phyloP scores from a whole-genome alignment of 1,140 invertebrate species.

The Drosophila subobscura region DNA sequence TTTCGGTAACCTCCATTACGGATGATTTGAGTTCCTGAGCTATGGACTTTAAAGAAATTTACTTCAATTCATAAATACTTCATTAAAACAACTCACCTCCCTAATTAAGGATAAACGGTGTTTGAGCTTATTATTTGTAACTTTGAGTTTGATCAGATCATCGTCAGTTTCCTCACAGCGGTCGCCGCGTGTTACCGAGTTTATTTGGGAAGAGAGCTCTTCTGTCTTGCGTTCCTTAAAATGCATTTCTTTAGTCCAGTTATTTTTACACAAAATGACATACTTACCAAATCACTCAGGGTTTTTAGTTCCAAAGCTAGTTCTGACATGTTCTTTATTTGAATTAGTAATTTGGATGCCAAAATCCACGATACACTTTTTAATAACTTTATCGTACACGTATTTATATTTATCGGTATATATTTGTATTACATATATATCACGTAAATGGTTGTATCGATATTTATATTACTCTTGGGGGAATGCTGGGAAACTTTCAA shows the following conservation, averaged over 20 bases:
- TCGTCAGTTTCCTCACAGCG: constrained; percentile 77
- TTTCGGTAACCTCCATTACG: constrained; percentile 36
- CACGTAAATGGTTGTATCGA: too few species aligned
- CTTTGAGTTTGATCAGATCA: constrained; percentile 85
- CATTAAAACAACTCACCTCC: constrained; percentile 86
- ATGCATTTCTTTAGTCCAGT: neutral
- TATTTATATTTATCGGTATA: too few species aligned
- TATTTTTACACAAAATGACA: neutral
- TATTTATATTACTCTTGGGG: too few species aligned
- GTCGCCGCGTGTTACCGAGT: constrained; percentile 70
- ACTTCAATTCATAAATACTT: constrained; percentile 28
- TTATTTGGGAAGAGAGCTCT: constrained; percentile 44
- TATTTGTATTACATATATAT: too few species aligned
- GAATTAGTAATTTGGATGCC: too few species aligned
- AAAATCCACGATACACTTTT: neutral
- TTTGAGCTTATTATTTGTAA: constrained; percentile 93
- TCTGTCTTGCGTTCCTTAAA: constrained; percentile 44
- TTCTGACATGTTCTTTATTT: constrained; percentile 8
- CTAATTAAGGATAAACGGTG: constrained; percentile 92
- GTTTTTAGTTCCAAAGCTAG: constrained; percentile 10
- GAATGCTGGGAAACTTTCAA: too few species aligned
- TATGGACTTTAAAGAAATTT: constrained; percentile 57
- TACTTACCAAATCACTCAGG: constrained; percentile 10
- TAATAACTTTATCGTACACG: too few species aligned
- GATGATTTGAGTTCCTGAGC: constrained; percentile 84